Evolutionary conservation across 2,888 invertebrate genomes (phyloP), one percentile per base, ranked within the genome.

Genomic region (Lomographa bimaculata): DNA sequence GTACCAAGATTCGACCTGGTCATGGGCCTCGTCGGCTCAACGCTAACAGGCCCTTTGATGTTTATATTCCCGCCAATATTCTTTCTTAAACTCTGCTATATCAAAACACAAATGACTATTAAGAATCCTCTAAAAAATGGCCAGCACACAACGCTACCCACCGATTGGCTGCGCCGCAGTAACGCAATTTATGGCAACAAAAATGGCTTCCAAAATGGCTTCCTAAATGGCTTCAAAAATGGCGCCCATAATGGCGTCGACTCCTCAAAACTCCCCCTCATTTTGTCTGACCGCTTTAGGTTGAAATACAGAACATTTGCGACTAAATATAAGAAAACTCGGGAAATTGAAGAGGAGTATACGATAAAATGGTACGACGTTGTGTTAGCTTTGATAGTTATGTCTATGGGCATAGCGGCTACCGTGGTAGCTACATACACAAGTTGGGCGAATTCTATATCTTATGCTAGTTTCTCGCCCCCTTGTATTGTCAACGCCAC

Each of bases 1-100:
- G 93, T 97, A 0, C 97, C 97, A 0, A 90, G 94, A 50, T 97
- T 97, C 67, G 96, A 97, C 60, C 86, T 96, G 8, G 94, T 97
- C 5, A 94, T 97, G 93, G 93, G 96, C 1, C 82, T 97, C 0
- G 92, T 97, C 5, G 97, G 97, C 0, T 96, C 96, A 2, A 94
- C 95, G 0, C 89, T 97, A 2, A 94, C 94, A 0, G 95, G 96
- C 0, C 95, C 97, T 0, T 79, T 97, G 5, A 94, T 96, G 59
- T 97, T 97, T 54, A 91, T 97, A 42, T 91, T 96, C 41, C 97
- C 97, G 0, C 95, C 97, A 0, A 57, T 97, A 21, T 92, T 97
- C 63, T 97, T 96, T 71, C 82, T 94, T 0, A 93, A 92, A 68
- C 91, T 95, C 5, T 79, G 91, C 32, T 85, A 87, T 29, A 82